Evolutionary conservation across 2,113 vertebrate species (phyloP).

Genomic region (Cynoglossus semilaevis): DNA sequence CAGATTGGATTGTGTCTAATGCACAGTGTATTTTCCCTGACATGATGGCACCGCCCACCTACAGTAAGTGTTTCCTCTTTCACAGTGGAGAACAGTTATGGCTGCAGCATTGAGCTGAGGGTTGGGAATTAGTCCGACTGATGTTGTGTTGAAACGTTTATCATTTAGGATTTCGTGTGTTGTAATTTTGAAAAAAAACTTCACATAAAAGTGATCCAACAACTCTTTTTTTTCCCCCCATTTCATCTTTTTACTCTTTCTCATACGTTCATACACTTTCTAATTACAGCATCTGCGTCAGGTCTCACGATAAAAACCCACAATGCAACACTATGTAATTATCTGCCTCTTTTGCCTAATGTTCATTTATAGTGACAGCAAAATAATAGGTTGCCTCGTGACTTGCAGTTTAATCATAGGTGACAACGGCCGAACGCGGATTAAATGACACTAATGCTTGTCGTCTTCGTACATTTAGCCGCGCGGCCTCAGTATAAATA

Average conservation of each 20-base stretch:
- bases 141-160: slow-evolving; percentile 38
- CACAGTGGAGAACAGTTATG: slow-evolving; percentile 31
- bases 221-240: too few relatives aligned
- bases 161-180: not conserved
- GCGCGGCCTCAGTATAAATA: not conserved
- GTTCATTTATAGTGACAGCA: slow-evolving; percentile 30
- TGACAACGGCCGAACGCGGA: slow-evolving; percentile 34
- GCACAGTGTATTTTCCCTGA: slow-evolving; percentile 70
- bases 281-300: not conserved
- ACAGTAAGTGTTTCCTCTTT: slow-evolving; percentile 66
- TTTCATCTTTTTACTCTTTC: too few relatives aligned
- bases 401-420: slow-evolving; percentile 49
- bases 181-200: too few relatives aligned
- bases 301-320: slow-evolving; percentile 18
- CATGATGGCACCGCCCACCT: slow-evolving; percentile 66
- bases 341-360: slow-evolving; percentile 19
- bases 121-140: slow-evolving; percentile 38
- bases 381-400: slow-evolving; percentile 49
- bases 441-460: slow-evolving; percentile 18
- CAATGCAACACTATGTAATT: slow-evolving; percentile 32
- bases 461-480: not conserved
- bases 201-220: too few relatives aligned
- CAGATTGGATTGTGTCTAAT: slow-evolving; percentile 73
- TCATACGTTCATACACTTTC: too few relatives aligned
- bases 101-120: slow-evolving; percentile 43